These are phyloP conservation scores for Diadromus collaris DNA, from an alignment of 2,888 invertebrate species.

Conservation along the genomic window DNA sequence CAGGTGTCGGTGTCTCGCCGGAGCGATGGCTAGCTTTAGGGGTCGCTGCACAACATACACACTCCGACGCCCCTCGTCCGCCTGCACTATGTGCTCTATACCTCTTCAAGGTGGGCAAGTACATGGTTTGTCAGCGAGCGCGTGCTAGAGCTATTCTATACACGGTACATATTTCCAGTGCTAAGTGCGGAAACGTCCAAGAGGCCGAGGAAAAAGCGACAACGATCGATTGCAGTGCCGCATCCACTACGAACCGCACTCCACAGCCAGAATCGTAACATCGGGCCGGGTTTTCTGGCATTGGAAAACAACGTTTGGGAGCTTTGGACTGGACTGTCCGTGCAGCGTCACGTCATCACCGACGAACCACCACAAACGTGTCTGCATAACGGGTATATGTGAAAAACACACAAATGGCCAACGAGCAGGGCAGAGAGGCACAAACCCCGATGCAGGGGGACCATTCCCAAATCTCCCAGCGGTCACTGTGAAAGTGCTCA, in stretches of 20 bases:
- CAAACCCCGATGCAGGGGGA: constrained; percentile 52
- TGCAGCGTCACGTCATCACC: constrained; percentile 15
- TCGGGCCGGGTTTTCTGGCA: constrained; percentile 3
- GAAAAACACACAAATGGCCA: constrained; percentile 45
- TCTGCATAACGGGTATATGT: neutral
- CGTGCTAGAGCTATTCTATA: constrained; percentile 10
- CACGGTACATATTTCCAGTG: constrained; percentile 40
- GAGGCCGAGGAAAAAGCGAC: constrained; percentile 38
- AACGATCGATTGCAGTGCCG: constrained; percentile 60
- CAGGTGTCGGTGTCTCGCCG: constrained; percentile 50
- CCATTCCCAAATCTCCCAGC: constrained; percentile 68
- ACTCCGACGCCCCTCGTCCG: constrained; percentile 8
- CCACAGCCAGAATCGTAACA: constrained; percentile 6
- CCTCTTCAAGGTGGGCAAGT: constrained; percentile 20
- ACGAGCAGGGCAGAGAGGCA: constrained; percentile 47
- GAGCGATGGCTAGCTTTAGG: constrained; percentile 11
- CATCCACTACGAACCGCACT: constrained; percentile 20
- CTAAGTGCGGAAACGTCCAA: constrained; percentile 54
- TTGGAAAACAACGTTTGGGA: constrained; percentile 17
- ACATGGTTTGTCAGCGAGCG: neutral
- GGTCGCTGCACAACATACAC: constrained; percentile 8
- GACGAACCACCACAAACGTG: neutral
- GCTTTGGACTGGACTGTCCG: neutral
- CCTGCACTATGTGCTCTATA: constrained; percentile 1
- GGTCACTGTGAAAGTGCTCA: constrained; percentile 76